Percentiles rank a stretch among this genome's conserved stretches.
Evolutionary conservation across 2,797 vertebrate species (phyloP).

Genomic region (Pantherophis vulpinus): DNA sequence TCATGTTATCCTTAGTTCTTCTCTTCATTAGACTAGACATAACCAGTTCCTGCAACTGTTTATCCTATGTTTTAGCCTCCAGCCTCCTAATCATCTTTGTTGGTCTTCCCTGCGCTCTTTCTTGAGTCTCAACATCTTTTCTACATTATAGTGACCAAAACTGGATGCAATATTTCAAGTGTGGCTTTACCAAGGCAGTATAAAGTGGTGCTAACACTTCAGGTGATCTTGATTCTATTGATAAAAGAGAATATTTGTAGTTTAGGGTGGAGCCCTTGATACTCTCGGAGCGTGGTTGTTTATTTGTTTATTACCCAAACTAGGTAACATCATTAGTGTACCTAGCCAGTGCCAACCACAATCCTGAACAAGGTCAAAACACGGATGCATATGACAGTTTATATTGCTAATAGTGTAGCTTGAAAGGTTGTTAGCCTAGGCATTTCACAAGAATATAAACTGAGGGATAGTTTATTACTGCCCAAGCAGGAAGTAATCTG

Average conservation of each 20-base stretch:
- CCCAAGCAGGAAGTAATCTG: not conserved
- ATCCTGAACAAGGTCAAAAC: not conserved
- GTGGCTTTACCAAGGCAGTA: not conserved
- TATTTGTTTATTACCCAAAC: not conserved
- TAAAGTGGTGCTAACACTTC: not conserved
- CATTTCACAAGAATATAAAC: not conserved
- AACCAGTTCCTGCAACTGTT: not conserved
- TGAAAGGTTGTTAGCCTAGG: not conserved
- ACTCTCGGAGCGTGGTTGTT: not conserved
- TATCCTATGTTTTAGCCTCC: not conserved
- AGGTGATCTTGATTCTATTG: not conserved
- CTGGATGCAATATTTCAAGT: not conserved
- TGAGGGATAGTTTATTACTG: not conserved
- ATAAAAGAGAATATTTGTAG: not conserved
- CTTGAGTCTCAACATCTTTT: not conserved
- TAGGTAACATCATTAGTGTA: not conserved
- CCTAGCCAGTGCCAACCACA: not conserved
- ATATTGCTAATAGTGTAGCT: not conserved
- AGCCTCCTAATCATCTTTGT: not conserved
- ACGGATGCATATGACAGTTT: not conserved
- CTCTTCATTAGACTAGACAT: not conserved
- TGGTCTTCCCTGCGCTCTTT: not conserved
- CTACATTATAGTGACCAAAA: not conserved
- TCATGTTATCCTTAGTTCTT: not conserved
- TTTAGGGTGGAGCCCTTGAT: not conserved